phyloP scores from a whole-genome alignment of 2,797 vertebrate genomes.

The Carcharodon carcharias region DNA sequence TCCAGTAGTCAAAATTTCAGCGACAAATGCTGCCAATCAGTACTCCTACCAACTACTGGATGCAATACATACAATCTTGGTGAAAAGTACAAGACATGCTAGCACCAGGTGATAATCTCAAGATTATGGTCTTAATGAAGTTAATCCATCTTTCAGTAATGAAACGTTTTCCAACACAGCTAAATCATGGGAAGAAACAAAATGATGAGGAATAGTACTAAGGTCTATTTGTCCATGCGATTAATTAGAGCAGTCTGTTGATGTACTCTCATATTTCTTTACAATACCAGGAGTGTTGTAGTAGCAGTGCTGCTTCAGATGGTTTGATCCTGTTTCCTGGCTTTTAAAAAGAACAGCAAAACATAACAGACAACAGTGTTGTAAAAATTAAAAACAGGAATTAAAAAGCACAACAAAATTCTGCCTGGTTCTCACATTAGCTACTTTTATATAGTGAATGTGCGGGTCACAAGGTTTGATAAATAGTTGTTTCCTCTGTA shows the following conservation, averaged over 20 bases:
- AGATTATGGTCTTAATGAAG: not conserved
- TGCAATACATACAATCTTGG: not conserved
- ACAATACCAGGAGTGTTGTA: not conserved
- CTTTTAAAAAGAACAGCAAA: not conserved
- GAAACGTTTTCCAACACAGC: not conserved
- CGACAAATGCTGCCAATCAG: not conserved
- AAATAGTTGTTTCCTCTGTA: not conserved
- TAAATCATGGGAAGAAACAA: not conserved
- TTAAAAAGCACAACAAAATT: not conserved
- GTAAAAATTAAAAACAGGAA: not conserved
- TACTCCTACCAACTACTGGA: not conserved
- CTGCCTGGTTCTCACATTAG: not conserved
- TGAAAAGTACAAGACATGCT: not conserved
- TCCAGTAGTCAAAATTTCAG: not conserved
- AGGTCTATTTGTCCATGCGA: not conserved
- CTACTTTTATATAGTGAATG: not conserved
- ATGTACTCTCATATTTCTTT: not conserved
- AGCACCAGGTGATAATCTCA: not conserved
- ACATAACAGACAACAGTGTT: not conserved
- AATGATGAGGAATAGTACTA: not conserved
- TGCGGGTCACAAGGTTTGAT: not conserved
- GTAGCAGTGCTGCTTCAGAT: not conserved
- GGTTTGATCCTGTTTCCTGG: not conserved
- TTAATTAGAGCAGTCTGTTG: not conserved
- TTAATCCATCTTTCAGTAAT: not conserved